phyloP scores from a whole-genome alignment of 2,113 vertebrate species.

The Melanerpes aurifrons region DNA sequence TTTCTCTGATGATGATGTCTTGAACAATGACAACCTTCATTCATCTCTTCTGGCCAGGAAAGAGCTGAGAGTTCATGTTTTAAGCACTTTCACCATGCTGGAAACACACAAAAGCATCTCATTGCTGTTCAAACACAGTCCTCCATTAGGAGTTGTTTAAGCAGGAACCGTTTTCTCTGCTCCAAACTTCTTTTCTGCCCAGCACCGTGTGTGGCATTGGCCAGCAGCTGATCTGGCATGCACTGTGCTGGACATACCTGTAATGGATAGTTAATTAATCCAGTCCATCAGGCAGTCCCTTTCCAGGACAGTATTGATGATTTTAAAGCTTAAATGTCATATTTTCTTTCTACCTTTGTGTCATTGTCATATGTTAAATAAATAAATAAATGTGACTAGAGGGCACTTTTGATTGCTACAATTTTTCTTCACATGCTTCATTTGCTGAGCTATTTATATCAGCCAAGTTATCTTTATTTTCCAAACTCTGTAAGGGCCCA shows the following conservation, averaged over 20 bases:
- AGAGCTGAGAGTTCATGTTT: slow-evolving; percentile 53
- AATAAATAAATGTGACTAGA: not conserved
- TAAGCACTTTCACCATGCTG: not conserved
- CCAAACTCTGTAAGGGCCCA: not conserved
- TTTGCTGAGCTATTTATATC: slow-evolving; percentile 13
- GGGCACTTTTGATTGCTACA: not conserved
- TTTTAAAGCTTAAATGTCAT: slow-evolving; percentile 9
- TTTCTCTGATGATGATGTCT: slow-evolving; percentile 25
- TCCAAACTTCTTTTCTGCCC: not conserved
- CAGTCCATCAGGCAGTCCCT: not conserved
- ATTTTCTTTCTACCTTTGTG: not conserved
- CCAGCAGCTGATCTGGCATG: not conserved
- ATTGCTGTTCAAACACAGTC: slow-evolving; percentile 29
- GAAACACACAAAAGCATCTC: slow-evolving; percentile 52
- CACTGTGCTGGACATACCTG: not conserved
- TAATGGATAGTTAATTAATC: slow-evolving; percentile 19
- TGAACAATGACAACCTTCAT: slow-evolving; percentile 63
- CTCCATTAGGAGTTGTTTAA: slow-evolving; percentile 45
- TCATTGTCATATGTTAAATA: not conserved
- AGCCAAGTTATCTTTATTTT: slow-evolving; percentile 17
- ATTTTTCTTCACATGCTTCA: slow-evolving; percentile 25
- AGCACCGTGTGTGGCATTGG: not conserved
- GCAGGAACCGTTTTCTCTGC: slow-evolving; percentile 9
- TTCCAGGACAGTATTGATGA: not conserved
- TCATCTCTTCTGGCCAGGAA: slow-evolving; percentile 44